phyloP scores from a whole-genome alignment of 2,113 vertebrate genomes.

The Mesoclemmys tuberculata region DNA sequence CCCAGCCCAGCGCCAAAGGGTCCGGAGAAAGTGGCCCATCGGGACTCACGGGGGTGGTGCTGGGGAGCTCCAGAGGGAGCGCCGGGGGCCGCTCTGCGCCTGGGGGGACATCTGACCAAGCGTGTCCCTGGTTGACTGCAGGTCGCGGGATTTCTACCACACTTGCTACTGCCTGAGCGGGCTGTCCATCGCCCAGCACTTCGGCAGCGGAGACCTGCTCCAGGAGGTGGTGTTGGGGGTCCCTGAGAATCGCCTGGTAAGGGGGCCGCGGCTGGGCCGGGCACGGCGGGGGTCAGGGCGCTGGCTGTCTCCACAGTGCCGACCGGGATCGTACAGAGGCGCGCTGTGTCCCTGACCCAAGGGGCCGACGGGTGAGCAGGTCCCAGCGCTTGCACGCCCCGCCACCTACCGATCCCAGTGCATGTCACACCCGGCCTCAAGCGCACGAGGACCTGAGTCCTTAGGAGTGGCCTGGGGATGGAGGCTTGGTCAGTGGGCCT shows the following conservation, averaged over 20 bases:
- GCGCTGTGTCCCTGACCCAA: neutral
- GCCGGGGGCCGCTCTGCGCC: fast-evolving
- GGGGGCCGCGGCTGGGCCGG: neutral
- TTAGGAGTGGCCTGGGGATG: neutral
- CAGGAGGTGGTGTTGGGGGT: constrained; percentile 87
- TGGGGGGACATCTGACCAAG: fast-evolving
- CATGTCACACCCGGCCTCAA: too few relatives aligned
- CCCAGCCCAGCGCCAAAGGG: neutral
- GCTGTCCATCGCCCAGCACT: constrained; percentile 95
- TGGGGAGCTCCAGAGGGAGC: too few relatives aligned
- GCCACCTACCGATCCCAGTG: too few relatives aligned
- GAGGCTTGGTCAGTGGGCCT: neutral
- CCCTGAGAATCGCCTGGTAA: constrained; percentile 92
- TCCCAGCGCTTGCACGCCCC: neutral
- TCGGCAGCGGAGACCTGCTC: constrained; percentile 88
- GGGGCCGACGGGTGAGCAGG: too few relatives aligned
- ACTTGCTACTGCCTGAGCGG: constrained; percentile 98
- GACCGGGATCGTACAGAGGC: neutral
- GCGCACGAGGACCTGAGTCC: neutral
- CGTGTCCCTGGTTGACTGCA: constrained; percentile 41
- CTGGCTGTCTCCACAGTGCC: neutral
- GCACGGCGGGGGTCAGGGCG: too few relatives aligned
- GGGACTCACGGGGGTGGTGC: too few relatives aligned
- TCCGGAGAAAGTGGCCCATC: neutral
- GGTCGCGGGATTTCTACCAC: constrained; percentile 98